A percentile compares a stretch with the other conserved stretches of the same genome.
These are phyloP conservation scores for Pygoscelis adeliae DNA, from an alignment of 2,113 vertebrate species.

Conservation along the genomic window DNA sequence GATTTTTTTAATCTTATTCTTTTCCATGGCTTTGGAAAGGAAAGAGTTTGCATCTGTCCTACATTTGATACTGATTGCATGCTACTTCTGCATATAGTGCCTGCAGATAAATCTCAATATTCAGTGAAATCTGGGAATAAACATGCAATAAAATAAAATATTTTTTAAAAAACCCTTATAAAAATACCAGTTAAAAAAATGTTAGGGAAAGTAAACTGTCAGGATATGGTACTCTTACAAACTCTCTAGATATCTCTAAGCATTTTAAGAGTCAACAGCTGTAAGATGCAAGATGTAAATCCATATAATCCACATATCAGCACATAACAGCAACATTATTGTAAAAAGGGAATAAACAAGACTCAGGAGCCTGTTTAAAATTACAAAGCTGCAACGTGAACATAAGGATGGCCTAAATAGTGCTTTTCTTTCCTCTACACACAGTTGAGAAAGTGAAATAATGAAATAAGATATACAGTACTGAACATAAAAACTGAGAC, in stretches of 20 bases:
- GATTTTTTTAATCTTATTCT: neutral
- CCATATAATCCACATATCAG: neutral
- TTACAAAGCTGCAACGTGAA: neutral
- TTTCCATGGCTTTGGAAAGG: neutral
- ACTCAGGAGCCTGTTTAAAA: neutral
- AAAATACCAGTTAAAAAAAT: neutral
- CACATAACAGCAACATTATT: neutral
- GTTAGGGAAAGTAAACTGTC: neutral
- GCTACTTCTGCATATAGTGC: neutral
- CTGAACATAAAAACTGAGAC: neutral
- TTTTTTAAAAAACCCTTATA: neutral
- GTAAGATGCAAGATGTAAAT: neutral
- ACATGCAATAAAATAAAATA: neutral
- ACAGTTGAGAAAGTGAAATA: neutral
- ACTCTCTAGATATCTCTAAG: neutral
- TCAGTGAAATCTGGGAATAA: neutral
- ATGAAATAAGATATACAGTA: neutral
- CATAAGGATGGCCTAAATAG: neutral
- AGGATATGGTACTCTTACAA: neutral
- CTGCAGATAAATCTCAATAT: neutral
- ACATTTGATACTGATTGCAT: neutral
- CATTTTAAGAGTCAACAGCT: neutral
- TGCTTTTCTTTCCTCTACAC: neutral
- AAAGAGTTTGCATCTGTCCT: neutral
- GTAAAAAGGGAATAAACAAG: neutral